Conservation (phyloP, 2,113 vertebrate genomes). For the Rafetus swinhoei region DNA sequence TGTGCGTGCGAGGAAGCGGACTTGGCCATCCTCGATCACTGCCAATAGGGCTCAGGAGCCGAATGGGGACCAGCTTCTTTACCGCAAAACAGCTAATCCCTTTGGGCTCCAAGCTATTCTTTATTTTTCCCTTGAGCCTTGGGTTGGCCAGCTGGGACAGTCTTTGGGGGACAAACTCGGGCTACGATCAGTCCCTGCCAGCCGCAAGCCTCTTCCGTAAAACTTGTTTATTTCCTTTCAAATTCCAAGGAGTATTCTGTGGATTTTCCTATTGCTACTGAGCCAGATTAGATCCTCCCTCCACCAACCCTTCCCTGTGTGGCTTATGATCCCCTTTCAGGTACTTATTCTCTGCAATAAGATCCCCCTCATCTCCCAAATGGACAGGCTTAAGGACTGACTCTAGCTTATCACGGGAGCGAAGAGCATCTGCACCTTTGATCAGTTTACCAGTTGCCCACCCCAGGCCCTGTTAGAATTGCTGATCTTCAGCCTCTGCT, state of each 20-base stretch:
- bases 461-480: background rate
- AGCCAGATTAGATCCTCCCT: background rate
- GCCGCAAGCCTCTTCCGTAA: rapidly evolving
- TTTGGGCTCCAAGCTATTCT: rapidly evolving
- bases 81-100: background rate
- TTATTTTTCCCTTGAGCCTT: background rate
- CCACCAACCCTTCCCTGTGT: background rate
- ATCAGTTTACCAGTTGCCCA: slow-evolving; percentile 23
- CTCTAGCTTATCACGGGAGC: slow-evolving; percentile 24
- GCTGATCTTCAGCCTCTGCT: background rate
- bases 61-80: background rate
- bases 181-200: background rate
- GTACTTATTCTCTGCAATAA: slow-evolving; percentile 46
- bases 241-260: background rate
- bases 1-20: background rate
- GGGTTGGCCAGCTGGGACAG: too few relatives aligned
- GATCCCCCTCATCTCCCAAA: slow-evolving; percentile 45
- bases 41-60: background rate
- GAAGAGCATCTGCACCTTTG: slow-evolving; percentile 57
- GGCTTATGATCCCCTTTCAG: slow-evolving; percentile 19
- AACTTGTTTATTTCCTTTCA: background rate
- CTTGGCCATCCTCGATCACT: background rate
- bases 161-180: background rate
- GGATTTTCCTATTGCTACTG: background rate
- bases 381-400: slow-evolving; percentile 24